These are phyloP conservation scores for Axinella damicornis DNA, from an alignment of 37 sponge, comb jelly and placozoan species.

Conservation along the genomic window DNA sequence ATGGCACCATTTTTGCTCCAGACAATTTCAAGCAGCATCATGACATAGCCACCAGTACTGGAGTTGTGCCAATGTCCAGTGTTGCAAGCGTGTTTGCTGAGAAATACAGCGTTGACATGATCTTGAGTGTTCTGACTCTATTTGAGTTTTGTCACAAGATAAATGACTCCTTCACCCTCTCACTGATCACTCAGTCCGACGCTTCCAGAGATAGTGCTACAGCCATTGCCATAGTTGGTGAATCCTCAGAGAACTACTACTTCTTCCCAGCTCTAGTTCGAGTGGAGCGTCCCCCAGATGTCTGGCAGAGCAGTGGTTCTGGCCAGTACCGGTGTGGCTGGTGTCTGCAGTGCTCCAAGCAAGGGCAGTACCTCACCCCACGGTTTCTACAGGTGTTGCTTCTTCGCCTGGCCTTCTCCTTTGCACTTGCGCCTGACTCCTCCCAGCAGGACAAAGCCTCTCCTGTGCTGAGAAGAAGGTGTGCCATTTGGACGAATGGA, in stretches of 20 bases:
- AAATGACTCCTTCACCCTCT: not conserved
- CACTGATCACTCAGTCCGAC: too few species aligned
- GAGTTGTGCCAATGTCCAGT: conserved; percentile 9
- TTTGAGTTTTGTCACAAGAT: conserved; percentile 35
- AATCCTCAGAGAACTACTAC: not conserved
- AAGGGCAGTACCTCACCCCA: conserved; percentile 18
- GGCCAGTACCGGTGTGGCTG: conserved; percentile 12
- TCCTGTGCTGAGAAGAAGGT: not conserved
- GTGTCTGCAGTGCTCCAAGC: not conserved
- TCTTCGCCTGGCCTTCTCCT: conserved; percentile 19
- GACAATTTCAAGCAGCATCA: not conserved
- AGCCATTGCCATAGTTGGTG: not conserved
- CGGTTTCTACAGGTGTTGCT: conserved; percentile 40
- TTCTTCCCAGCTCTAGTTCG: conserved; percentile 43
- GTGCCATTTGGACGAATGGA: conserved; percentile 31
- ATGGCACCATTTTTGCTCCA: conserved; percentile 41
- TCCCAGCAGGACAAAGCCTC: not conserved
- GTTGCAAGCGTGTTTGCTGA: conserved; percentile 11
- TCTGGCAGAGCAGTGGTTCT: not conserved
- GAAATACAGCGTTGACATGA: conserved; percentile 1
- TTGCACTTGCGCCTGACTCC: conserved; percentile 1
- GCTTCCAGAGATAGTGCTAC: too few species aligned
- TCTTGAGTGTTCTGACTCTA: not conserved
- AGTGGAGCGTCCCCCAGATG: not conserved
- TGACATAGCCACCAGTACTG: not conserved